Evolutionary conservation across 2,113 vertebrate species (phyloP).

Genomic region (Ia io): DNA sequence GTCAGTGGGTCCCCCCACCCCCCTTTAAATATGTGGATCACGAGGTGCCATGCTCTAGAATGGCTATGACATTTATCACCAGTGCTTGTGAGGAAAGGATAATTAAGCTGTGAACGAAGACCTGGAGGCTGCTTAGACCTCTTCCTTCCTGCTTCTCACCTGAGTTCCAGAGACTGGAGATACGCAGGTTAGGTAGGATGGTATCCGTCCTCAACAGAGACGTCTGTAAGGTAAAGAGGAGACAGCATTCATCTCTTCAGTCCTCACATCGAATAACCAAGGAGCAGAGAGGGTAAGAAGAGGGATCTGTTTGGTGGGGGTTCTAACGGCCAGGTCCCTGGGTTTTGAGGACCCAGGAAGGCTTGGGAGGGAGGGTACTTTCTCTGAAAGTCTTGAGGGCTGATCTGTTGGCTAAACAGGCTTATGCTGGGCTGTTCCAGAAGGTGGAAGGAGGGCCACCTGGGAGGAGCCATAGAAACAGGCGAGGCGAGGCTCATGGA

Average conservation of each 20-base stretch:
- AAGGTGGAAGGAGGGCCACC: neutral
- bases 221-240: neutral
- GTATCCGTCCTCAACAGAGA: neutral
- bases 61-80: neutral
- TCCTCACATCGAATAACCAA: neutral
- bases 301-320: neutral
- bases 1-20: neutral
- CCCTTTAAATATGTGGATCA: neutral
- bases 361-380: neutral
- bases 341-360: neutral
- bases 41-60: neutral
- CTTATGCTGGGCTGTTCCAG: neutral
- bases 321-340: neutral
- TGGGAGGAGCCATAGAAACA: neutral
- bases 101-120: neutral
- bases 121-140: neutral
- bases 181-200: neutral
- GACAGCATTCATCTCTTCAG: neutral
- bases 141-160: neutral
- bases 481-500: neutral
- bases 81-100: neutral
- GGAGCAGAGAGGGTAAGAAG: neutral
- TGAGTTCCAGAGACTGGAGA: neutral
- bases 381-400: neutral
- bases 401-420: neutral